Percentiles rank a stretch among this genome's conserved stretches.
Evolutionary conservation across 2,888 invertebrate species (phyloP).

Genomic region (Dicroscelio sp.): DNA sequence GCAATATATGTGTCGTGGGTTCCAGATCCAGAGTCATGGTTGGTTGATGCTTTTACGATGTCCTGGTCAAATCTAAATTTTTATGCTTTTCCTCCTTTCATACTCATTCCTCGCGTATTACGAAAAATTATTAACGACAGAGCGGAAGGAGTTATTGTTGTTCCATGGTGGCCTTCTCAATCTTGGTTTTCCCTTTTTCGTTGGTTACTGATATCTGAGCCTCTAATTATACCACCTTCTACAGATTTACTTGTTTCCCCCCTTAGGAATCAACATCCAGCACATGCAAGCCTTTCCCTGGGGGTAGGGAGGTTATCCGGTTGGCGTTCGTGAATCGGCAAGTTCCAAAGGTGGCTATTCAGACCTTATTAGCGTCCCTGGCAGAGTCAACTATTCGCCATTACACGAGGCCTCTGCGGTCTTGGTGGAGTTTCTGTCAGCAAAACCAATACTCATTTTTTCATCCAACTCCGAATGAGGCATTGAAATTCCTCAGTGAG

Average conservation of each 20-base stretch:
- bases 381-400: constrained; percentile 65
- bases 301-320: constrained; percentile 23
- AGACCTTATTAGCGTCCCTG: constrained; percentile 48
- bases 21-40: neutral
- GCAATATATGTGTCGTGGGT: neutral
- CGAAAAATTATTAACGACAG: neutral
- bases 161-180: constrained; percentile 13
- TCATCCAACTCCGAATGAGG: neutral
- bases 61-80: neutral
- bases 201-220: neutral
- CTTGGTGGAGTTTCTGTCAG: constrained; percentile 70
- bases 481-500: constrained; percentile 54
- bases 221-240: constrained; percentile 1
- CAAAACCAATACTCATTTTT: constrained; percentile 13
- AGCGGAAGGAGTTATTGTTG: neutral
- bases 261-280: constrained; percentile 28
- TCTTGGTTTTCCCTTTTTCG: constrained; percentile 8
- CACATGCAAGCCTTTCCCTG: neutral
- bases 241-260: neutral
- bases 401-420: constrained; percentile 57
- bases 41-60: neutral
- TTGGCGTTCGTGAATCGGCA: neutral
- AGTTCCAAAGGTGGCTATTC: neutral
- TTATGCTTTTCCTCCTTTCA: neutral
- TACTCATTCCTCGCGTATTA: neutral